Evolutionary conservation across 2,888 invertebrate species (phyloP), one percentile per base, ranked within the genome.

Genomic region (Colletes collaris): DNA sequence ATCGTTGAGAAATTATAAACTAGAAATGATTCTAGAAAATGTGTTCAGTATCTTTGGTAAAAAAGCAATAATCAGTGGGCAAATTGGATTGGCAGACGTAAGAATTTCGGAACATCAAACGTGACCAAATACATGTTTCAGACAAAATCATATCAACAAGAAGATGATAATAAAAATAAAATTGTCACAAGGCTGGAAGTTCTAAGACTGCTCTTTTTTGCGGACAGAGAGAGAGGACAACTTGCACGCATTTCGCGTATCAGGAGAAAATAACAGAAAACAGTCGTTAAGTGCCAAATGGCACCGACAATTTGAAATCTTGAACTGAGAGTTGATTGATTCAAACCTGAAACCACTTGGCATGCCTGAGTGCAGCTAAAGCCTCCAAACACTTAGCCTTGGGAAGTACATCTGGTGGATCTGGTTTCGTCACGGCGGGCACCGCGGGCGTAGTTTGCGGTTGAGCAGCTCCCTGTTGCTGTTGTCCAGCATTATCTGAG

Each of bases 301-400:
- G 80, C 87, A 81, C 63, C 70, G 84, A 82, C 85, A 82, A 86
- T 86, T 88, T 77, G 81, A 88, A 79, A 87, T 87, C 86, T 90
- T 91, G 91, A 91, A 92, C 89, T 91, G 90, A 91, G 91, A 91
- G 90, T 90, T 92, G 89, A 90, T 91, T 92, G 89, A 92, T 92
- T 95, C 94, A 96, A 95, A 98, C 98, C 98, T 99, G 99, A 97
- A 99, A 99, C 99, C 99, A 99, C 96, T 99, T 99, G 95, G 99
- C 98, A 96, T 99, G 99, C 95, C 99, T 98, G 95, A 99, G 97
- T 95, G 98, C 98, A 95, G 99, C 99, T 95, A 99, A 97, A 95
- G 99, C 99, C 96, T 98, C 97, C 95, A 99, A 97, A 96, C 99
- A 99, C 95, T 98, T 98, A 95, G 98, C 97, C 95, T 98, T 98